Evolutionary conservation across 2,797 vertebrate species (phyloP).

Genomic region (Lagodon rhomboides): DNA sequence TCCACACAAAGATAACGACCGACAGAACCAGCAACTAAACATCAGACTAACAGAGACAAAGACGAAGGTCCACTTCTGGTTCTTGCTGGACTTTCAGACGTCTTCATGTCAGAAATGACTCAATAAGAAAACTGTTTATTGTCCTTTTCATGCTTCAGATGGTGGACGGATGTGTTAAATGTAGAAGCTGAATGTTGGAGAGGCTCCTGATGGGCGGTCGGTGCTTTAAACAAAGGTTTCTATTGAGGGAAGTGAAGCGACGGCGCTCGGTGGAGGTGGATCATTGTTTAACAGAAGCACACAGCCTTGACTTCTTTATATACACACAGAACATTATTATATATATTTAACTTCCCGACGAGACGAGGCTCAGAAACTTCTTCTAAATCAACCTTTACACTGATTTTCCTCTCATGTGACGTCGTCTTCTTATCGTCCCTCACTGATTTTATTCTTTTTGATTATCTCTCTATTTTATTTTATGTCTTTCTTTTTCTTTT

Average conservation of each 20-base stretch:
- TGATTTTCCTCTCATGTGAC: too few species aligned
- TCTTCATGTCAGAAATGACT: not conserved
- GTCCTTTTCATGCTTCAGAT: not conserved
- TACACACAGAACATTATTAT: too few species aligned
- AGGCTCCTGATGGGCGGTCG: not conserved
- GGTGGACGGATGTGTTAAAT: not conserved
- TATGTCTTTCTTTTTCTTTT: too few species aligned
- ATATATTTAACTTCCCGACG: too few species aligned
- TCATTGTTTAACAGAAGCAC: constrained; percentile 18
- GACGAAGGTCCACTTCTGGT: not conserved
- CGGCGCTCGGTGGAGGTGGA: not conserved
- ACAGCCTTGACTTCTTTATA: not conserved
- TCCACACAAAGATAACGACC: not conserved
- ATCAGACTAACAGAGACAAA: not conserved
- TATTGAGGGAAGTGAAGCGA: constrained; percentile 31
- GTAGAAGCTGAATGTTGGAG: too few species aligned
- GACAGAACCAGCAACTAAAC: not conserved
- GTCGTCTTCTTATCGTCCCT: too few species aligned
- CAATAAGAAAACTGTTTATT: not conserved
- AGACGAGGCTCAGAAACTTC: too few species aligned
- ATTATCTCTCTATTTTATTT: too few species aligned
- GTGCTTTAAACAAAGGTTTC: constrained; percentile 26
- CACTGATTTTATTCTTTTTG: too few species aligned
- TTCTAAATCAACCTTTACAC: too few species aligned
- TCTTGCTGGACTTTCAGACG: not conserved